Evolutionary conservation across 2,888 invertebrate genomes (phyloP), one percentile per base, ranked within the genome.

Genomic region (Chaitophorus viminalis): DNA sequence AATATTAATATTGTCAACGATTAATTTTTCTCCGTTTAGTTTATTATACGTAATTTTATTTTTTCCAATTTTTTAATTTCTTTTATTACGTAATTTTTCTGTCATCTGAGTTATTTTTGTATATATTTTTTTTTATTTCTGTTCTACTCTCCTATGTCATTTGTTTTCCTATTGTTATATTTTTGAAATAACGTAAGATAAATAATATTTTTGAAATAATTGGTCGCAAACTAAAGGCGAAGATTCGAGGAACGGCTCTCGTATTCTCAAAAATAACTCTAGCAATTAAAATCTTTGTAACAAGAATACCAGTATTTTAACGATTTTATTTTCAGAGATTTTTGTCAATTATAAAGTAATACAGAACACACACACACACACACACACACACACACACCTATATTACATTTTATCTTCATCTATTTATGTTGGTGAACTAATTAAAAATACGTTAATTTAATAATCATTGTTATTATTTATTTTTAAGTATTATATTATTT

Each of bases 211-310:
- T 74, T 36, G 17, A 82, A 54, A 82, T 82, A 74, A 82, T 82
- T 74, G 82, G 54, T 82, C 82, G 21, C 72, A 18, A 18, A 72
- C 18, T 52, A 14, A 17, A 4, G 17, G n/a, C n/a, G 52, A 72
- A 72, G 72, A 11, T 70, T 82, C 31, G 25, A 6, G 82, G 39
- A 82, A 72, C 52, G 33, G 25, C 81, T 29, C 21, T 81, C 39
- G 39, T 68, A 29, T 68, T 68, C 29, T 29, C 68, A 29, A 29
- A 39, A 81, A 81, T 39, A 39, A 33, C 60, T 33, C 33, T 8
- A 36, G 82, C 82, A 83, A 83, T 75, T 75, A 60, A 83, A 75
- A 75, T 75, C 36, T 21, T 29, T 52, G 82, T 83, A 60, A 74
- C 74, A 29, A 75, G 36, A 75, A 79, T 46, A n/a, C 29, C 39